Base-by-base conservation (phyloP, 2,797 vertebrate species). In the Vespertilio murinus region DNA sequence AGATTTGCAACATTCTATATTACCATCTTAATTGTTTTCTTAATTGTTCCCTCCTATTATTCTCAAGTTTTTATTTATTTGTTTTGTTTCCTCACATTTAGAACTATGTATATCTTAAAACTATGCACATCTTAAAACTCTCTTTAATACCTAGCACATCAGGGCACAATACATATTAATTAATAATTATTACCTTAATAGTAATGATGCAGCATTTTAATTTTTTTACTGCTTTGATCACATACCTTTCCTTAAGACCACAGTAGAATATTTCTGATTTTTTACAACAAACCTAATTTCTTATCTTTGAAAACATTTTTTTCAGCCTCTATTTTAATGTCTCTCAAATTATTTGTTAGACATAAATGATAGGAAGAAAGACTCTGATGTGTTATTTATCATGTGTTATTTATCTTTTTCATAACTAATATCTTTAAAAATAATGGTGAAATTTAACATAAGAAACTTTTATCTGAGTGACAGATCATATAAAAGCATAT, bases 201-300 rank as follows among this genome's bases (percentile, higher is more conserved):
- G 22, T 54, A 67, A 35, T 94, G 38, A 74, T 74, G 33, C 33
- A 52, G 30, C 49, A 93, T 74, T 87, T 94, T 97, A 85, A 84
- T 25, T 88, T 75, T n/a, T 12, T 67, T n/a, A 65, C 69, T 59
- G 42, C n/a, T 93, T 88, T 95, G 40, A 45, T 96, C 71, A 65
- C 1, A 42, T 81, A 86, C 3, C 18, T 22, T 82, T 81, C 35
- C 65, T 88, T 86, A 96, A 90, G 42, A 40, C 17, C 38, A 13
- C 45, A 56, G 6, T 83, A 20, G 79, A 88, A 91, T 85, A 64
- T 22, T 78, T 84, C 35, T 90, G 33, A 88, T 95, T 94, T 94
- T 96, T 96, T 92, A 93, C 7, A 95, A 81, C 42, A 92, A 90
- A 89, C 16, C 45, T 92, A 59, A 86, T 69, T 91, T 79, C 38